A percentile compares a stretch with the other conserved stretches of the same genome.
Evolutionary conservation across 92 coral and sea anemone genomes (phyloP).

Genomic region (Pocillopora meandrina): DNA sequence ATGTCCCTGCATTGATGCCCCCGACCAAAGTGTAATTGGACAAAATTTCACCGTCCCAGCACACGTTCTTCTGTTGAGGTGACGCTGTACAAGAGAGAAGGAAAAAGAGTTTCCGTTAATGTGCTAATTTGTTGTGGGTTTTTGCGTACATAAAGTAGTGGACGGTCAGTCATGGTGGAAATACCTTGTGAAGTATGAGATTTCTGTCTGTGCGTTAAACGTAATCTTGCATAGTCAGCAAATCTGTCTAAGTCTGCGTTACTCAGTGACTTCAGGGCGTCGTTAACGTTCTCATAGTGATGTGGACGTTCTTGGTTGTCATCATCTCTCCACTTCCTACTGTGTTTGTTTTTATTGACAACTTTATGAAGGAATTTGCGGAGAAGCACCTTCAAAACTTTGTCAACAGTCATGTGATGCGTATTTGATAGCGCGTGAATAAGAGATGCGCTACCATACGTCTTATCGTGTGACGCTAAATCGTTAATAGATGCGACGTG

Average conservation of each 20-base stretch:
- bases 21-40: constrained; percentile 90
- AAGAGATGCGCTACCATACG: not conserved
- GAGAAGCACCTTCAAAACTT: constrained; percentile 14
- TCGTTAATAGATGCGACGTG: not conserved
- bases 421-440: not conserved
- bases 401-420: constrained; percentile 4
- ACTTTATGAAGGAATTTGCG: constrained; percentile 16
- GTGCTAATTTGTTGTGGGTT: not conserved
- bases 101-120: not conserved
- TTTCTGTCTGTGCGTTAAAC: constrained; percentile 18
- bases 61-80: constrained; percentile 47
- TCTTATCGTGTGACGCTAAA: not conserved
- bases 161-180: not conserved
- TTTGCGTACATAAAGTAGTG: not conserved
- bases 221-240: constrained; percentile 10
- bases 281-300: constrained; percentile 31
- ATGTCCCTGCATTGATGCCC: constrained; percentile 92
- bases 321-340: not conserved
- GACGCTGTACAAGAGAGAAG: constrained; percentile 28
- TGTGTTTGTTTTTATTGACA: not conserved
- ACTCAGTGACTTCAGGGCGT: constrained; percentile 13
- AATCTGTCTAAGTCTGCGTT: constrained; percentile 26
- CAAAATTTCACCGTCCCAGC: constrained; percentile 88
- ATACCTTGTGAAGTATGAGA: not conserved
- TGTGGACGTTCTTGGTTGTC: constrained; percentile 1